Conservation (phyloP, 1,140 invertebrate species). For the Agrilus planipennis region DNA sequence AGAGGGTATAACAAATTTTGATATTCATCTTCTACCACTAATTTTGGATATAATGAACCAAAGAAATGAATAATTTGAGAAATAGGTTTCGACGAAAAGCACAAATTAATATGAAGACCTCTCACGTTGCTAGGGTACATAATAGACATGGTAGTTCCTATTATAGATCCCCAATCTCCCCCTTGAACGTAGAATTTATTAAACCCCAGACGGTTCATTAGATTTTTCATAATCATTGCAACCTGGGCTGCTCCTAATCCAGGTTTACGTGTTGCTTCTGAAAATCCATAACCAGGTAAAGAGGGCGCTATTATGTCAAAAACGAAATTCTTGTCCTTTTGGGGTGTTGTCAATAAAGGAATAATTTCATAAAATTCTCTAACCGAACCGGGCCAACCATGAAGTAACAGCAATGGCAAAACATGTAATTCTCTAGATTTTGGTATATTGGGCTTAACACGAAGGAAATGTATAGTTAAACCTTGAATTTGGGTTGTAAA, state of each 20-base stretch:
- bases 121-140: slow-evolving; percentile 59
- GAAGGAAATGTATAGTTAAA: slow-evolving; percentile 40
- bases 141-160: slow-evolving; percentile 46
- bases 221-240: slow-evolving; percentile 61
- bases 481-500: slow-evolving; percentile 37
- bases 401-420: slow-evolving; percentile 58
- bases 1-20: slow-evolving; percentile 49
- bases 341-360: slow-evolving; percentile 50
- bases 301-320: slow-evolving; percentile 72
- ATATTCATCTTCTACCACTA: slow-evolving; percentile 44
- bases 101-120: slow-evolving; percentile 57
- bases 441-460: too few relatives aligned
- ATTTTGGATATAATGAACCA: slow-evolving; percentile 39
- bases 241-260: slow-evolving; percentile 52
- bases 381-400: slow-evolving; percentile 87
- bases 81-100: slow-evolving; percentile 31
- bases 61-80: slow-evolving; percentile 40
- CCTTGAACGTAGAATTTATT: slow-evolving; percentile 72
- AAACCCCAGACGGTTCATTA: slow-evolving; percentile 71
- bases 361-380: slow-evolving; percentile 78
- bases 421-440: slow-evolving; percentile 23
- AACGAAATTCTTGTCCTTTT: slow-evolving; percentile 46
- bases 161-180: slow-evolving; percentile 68
- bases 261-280: slow-evolving; percentile 50
- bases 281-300: slow-evolving; percentile 68